Evolutionary conservation across 2,888 invertebrate genomes (phyloP), one percentile per base, ranked within the genome.

Genomic region (Copidosoma aretas): DNA sequence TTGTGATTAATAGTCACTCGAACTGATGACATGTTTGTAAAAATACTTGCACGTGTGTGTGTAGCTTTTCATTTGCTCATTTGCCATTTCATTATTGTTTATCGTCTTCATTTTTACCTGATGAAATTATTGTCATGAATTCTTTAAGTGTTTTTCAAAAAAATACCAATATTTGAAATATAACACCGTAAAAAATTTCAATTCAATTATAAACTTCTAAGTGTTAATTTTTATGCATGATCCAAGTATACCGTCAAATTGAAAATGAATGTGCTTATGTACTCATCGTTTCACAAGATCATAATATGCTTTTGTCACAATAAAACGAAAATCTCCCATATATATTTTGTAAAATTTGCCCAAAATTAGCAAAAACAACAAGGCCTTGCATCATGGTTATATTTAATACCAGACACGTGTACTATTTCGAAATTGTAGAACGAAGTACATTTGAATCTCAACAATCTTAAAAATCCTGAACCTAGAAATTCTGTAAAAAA

Each of bases 221-320:
- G 39, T 58, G 59, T 60, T 60, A 58, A 25, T 46, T 60, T 54
- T 22, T 24, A 54, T 60, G 63, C 63, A 68, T 64, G 63, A 21
- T 68, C 14, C 32, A n/a, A 62, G 4, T 62, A 43, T 58, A 49
- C 49, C 3, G 21, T 63, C 15, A 49, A 54, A 24, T 12, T 21
- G 5, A 60, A 21, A 22, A 14, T 67, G 63, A 63, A 64, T 68
- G 67, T 52, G 49, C 22, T 39, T 21, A 19, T 14, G 53, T 17
- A 56, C 49, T 19, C 12, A 24, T 21, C 62, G 17, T 61, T n/a
- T 60, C 39, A 60, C 25, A 25, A 60, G 8, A 10, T 56, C 59
- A 56, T 41, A 10, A 25, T 4, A 17, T 53, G 32, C 32, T 46
- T 41, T n/a, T 60, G 46, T 60, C 25, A 49, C 22, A 5, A 24